These are phyloP conservation scores for Poecilobothrus nobilitatus DNA, from an alignment of 2,888 invertebrate species.

Conservation along the genomic window DNA sequence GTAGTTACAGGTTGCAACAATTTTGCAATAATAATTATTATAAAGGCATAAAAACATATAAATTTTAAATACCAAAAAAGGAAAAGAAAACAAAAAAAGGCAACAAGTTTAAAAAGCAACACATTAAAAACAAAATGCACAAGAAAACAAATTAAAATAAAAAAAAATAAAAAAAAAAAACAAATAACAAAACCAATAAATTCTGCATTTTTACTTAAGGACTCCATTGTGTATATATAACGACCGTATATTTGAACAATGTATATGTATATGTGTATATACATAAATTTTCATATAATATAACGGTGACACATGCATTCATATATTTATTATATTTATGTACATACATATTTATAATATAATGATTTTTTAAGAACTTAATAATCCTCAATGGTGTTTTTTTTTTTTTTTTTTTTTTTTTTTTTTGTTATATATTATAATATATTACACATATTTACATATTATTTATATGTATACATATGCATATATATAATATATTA, in stretches of 20 bases:
- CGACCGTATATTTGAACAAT: no score
- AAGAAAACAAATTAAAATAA: no score
- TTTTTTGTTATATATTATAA: no score
- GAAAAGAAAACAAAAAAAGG: neutral
- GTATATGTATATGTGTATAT: neutral
- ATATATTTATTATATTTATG: neutral
- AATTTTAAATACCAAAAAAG: no score
- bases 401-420: neutral
- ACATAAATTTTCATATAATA: neutral
- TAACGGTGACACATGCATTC: neutral
- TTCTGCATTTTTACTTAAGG: neutral
- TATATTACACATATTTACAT: neutral
- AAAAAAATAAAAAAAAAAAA: neutral
- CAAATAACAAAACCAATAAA: neutral
- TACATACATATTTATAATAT: neutral
- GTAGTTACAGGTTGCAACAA: no score
- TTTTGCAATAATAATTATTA: no score
- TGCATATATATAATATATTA: neutral
- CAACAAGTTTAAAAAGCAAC: neutral
- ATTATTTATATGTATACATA: neutral
- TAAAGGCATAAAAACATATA: no score
- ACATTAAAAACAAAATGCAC: no score
- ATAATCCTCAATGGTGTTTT: neutral
- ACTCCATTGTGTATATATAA: neutral
- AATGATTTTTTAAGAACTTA: neutral